Evolutionary conservation across 2,113 vertebrate genomes (phyloP).

Genomic region (Gila orcuttii): DNA sequence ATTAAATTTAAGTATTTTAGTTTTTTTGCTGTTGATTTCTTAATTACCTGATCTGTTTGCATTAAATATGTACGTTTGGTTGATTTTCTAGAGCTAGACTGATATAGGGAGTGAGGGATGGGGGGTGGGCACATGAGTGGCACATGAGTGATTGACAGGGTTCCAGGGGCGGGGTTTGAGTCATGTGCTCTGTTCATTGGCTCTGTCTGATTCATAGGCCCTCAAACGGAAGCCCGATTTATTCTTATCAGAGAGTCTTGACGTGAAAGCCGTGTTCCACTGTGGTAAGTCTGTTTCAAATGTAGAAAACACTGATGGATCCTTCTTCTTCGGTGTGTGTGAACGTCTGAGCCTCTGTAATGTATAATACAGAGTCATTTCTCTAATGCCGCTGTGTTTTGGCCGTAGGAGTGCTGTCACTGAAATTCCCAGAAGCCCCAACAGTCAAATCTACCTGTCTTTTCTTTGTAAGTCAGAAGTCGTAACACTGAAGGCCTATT

Average conservation of each 20-base stretch:
- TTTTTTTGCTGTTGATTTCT: conserved; percentile 78
- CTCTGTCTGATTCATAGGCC: conserved; percentile 90
- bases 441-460: conserved; percentile 95
- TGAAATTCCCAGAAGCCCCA: conserved; percentile 97
- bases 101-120: conserved; percentile 58
- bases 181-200: conserved; percentile 65
- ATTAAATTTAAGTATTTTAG: conserved; percentile 78
- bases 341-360: neutral
- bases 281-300: conserved; percentile 87
- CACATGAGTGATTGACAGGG: conserved; percentile 38
- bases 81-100: conserved; percentile 62
- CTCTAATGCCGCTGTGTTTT: conserved; percentile 58
- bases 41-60: conserved; percentile 77
- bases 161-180: conserved; percentile 54
- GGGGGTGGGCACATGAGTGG: conserved; percentile 63
- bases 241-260: conserved; percentile 94
- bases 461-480: conserved; percentile 90
- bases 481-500: neutral
- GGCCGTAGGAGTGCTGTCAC: conserved; percentile 87
- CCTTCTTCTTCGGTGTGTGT: neutral
- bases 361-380: neutral
- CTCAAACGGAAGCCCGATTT: conserved; percentile 98
- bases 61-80: conserved; percentile 73
- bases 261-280: conserved; percentile 96
- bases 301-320: neutral